Conservation (phyloP, 2,888 invertebrate species). For the Apamea crenata region DNA sequence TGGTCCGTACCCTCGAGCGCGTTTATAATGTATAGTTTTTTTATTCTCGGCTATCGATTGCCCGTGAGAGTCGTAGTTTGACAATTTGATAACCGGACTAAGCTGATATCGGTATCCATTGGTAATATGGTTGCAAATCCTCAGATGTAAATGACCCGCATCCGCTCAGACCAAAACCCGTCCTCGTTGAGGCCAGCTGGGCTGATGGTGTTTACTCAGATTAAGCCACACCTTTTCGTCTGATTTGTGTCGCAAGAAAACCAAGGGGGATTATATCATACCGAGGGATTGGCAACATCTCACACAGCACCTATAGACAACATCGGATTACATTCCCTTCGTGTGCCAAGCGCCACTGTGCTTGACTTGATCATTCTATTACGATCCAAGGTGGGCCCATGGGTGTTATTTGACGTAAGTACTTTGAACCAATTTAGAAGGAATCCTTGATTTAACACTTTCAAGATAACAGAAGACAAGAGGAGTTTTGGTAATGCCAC, state of each 20-base stretch:
- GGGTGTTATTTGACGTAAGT: not conserved
- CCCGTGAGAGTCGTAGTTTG: not conserved
- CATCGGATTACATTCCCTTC: conserved; percentile 38
- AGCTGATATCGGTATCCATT: too few relatives aligned
- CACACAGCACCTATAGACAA: conserved; percentile 17
- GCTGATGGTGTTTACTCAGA: not conserved
- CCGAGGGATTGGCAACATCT: conserved; percentile 38
- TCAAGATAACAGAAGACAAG: not conserved
- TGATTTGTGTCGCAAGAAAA: not conserved
- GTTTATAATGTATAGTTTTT: not conserved
- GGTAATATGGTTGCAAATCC: not conserved
- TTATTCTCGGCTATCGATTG: not conserved
- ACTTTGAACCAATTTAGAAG: conserved; percentile 7
- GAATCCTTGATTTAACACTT: conserved; percentile 5
- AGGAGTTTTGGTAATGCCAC: not conserved
- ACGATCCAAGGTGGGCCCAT: conserved; percentile 21
- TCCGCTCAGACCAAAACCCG: not conserved
- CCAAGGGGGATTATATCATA: conserved; percentile 13
- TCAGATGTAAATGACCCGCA: not conserved
- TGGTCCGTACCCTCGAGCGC: too few relatives aligned
- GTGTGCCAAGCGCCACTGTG: conserved; percentile 56
- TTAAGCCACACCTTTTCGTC: conserved; percentile 1
- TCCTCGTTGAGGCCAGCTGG: not conserved
- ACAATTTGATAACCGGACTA: not conserved
- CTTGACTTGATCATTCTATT: conserved; percentile 13